These are phyloP conservation scores for Cheilosia impressa DNA, from an alignment of 2,888 invertebrate species.

Conservation along the genomic window DNA sequence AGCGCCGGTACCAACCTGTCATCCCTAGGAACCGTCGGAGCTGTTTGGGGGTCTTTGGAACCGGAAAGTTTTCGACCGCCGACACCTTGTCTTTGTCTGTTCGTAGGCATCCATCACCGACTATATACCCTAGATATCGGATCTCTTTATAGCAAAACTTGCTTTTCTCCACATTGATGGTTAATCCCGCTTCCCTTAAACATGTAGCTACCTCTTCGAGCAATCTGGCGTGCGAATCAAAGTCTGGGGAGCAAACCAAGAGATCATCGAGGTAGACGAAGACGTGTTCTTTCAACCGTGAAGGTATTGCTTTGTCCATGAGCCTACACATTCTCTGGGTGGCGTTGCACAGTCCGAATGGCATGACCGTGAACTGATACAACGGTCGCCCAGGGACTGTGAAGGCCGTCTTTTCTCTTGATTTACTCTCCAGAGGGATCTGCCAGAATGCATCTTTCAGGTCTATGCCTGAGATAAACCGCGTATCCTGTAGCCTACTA, in stretches of 20 bases:
- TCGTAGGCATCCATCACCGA: neutral
- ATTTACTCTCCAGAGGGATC: neutral
- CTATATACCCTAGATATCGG: neutral
- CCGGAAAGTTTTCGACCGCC: neutral
- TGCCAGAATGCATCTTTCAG: slow-evolving; percentile 2
- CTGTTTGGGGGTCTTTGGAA: neutral
- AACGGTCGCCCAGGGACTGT: no score
- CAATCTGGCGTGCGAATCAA: neutral
- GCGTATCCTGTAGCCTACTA: neutral
- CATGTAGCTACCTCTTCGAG: neutral
- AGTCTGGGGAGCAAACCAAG: slow-evolving; percentile 2
- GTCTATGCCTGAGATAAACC: neutral
- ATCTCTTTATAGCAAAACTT: slow-evolving; percentile 3
- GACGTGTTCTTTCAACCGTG: neutral
- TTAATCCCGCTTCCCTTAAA: neutral
- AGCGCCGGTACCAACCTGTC: neutral
- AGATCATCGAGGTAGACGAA: slow-evolving; percentile 8
- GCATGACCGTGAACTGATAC: neutral
- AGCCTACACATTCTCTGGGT: slow-evolving; percentile 29
- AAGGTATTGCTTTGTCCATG: neutral
- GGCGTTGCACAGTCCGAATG: slow-evolving; percentile 4
- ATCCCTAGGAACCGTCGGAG: neutral
- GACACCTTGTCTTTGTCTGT: neutral
- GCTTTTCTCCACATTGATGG: neutral
- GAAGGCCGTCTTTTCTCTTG: slow-evolving; percentile 3